A percentile compares a stretch with the other conserved stretches of the same genome.
Evolutionary conservation across 1,140 invertebrate species (phyloP).

Genomic region (Drosophila tropicalis): DNA sequence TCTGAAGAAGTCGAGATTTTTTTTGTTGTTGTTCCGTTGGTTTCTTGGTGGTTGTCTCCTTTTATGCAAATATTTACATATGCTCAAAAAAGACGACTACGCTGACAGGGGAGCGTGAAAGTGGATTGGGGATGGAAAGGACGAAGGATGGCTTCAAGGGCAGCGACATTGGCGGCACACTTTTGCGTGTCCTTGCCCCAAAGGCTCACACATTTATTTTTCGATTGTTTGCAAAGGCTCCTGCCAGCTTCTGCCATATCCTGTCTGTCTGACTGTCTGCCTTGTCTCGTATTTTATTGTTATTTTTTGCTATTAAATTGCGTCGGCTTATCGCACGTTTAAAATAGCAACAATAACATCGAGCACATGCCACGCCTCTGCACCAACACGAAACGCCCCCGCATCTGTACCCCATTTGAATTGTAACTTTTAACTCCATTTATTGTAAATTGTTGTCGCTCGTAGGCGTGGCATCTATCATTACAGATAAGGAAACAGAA

Average conservation of each 20-base stretch:
- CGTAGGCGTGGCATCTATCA: constrained; percentile 73
- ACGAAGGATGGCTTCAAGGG: background rate
- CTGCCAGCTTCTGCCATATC: constrained; percentile 3
- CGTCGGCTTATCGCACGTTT: constrained; percentile 80
- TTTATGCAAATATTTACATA: constrained; percentile 72
- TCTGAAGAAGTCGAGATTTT: constrained; percentile 44
- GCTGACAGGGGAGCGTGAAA: constrained; percentile 18
- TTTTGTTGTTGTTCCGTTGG: constrained; percentile 40
- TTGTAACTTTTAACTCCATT: constrained; percentile 81
- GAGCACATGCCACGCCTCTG: constrained; percentile 27
- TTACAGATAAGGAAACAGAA: constrained; percentile 67
- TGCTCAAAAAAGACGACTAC: constrained; percentile 46
- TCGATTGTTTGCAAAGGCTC: constrained; percentile 65
- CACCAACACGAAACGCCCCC: background rate
- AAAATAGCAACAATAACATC: constrained; percentile 67
- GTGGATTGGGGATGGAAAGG: background rate
- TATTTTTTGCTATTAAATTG: constrained; percentile 82
- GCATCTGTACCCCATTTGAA: constrained; percentile 49
- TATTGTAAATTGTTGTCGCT: constrained; percentile 77
- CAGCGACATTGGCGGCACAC: constrained; percentile 48
- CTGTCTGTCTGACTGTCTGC: constrained; percentile 28
- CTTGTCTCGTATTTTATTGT: constrained; percentile 77
- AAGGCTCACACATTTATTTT: constrained; percentile 64
- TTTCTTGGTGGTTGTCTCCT: constrained; percentile 39
- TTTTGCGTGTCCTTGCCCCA: constrained; percentile 63